Evolutionary conservation across 2,888 invertebrate species (phyloP).

Genomic region (Athrips mouffetella): DNA sequence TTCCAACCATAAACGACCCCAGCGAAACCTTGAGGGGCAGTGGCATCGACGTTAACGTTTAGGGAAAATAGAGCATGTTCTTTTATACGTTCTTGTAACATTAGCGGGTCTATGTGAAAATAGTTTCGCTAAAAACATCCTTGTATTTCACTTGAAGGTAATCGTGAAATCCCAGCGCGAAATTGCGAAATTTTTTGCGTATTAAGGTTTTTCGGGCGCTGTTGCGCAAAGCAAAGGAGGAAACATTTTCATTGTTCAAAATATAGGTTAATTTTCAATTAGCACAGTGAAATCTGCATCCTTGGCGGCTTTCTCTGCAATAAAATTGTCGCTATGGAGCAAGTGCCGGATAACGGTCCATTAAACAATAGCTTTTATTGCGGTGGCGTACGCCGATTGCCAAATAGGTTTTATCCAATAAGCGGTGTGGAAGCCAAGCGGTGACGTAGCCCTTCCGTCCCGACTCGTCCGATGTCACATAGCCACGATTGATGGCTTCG

Average conservation of each 20-base stretch:
- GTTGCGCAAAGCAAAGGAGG: not conserved
- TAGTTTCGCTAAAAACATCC: not conserved
- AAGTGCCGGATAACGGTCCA: slow-evolving; percentile 25
- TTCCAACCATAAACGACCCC: too few relatives aligned
- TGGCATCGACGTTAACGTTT: not conserved
- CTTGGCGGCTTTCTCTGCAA: slow-evolving; percentile 24
- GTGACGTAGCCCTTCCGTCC: slow-evolving; percentile 22
- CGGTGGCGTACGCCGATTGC: slow-evolving; percentile 25
- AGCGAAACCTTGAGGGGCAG: not conserved
- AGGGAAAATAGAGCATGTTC: not conserved
- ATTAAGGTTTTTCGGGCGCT: too few relatives aligned
- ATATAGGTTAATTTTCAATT: slow-evolving; percentile 17
- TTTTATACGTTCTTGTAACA: not conserved
- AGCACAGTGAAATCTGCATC: slow-evolving; percentile 15
- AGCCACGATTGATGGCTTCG: slow-evolving; percentile 38
- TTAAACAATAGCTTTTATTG: slow-evolving; percentile 29
- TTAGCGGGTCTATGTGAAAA: not conserved
- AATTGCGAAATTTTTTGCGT: not conserved
- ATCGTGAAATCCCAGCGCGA: not conserved
- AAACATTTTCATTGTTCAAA: not conserved
- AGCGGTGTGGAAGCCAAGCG: slow-evolving; percentile 29
- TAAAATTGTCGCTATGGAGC: slow-evolving; percentile 15
- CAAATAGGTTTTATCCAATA: slow-evolving; percentile 43
- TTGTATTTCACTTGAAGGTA: not conserved
- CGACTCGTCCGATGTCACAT: slow-evolving; percentile 28